Evolutionary conservation across 1,140 invertebrate species (phyloP).

Genomic region (Latrodectus geometricus): DNA sequence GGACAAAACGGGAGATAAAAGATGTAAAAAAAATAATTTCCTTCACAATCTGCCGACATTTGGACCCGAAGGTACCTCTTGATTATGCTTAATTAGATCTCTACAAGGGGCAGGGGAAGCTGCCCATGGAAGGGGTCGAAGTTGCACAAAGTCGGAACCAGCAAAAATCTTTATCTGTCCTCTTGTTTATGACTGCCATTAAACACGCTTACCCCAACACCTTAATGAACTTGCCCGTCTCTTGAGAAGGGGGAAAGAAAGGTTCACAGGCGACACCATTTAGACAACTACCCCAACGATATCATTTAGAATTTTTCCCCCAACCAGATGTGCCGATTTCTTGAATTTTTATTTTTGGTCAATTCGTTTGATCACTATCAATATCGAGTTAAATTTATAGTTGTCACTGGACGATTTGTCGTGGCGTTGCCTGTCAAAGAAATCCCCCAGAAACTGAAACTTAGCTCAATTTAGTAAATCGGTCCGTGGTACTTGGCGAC

Average conservation of each 20-base stretch:
- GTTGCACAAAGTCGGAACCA: background rate
- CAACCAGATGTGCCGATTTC: too few relatives aligned
- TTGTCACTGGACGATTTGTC: constrained; percentile 47
- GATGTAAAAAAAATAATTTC: background rate
- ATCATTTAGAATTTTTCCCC: too few relatives aligned
- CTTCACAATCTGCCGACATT: constrained; percentile 30
- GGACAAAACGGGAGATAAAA: background rate
- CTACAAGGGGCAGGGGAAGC: background rate
- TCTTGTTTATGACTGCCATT: constrained; percentile 55
- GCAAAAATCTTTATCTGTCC: constrained; percentile 42
- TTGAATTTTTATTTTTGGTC: background rate
- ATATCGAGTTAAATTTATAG: constrained; percentile 43
- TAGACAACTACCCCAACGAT: too few relatives aligned
- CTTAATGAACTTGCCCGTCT: constrained; percentile 35
- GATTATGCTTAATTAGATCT: constrained; percentile 55
- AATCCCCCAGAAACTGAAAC: too few relatives aligned
- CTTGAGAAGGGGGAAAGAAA: constrained; percentile 23
- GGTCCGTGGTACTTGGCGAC: too few relatives aligned
- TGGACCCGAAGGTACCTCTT: constrained; percentile 44
- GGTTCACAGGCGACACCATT: background rate
- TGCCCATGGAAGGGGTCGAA: background rate
- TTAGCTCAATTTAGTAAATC: too few relatives aligned
- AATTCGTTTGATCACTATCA: constrained; percentile 34
- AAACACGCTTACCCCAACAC: constrained; percentile 57
- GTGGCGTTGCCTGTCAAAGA: background rate